Evolutionary conservation across 2,113 vertebrate genomes (phyloP).

Genomic region (Emberiza fucata): DNA sequence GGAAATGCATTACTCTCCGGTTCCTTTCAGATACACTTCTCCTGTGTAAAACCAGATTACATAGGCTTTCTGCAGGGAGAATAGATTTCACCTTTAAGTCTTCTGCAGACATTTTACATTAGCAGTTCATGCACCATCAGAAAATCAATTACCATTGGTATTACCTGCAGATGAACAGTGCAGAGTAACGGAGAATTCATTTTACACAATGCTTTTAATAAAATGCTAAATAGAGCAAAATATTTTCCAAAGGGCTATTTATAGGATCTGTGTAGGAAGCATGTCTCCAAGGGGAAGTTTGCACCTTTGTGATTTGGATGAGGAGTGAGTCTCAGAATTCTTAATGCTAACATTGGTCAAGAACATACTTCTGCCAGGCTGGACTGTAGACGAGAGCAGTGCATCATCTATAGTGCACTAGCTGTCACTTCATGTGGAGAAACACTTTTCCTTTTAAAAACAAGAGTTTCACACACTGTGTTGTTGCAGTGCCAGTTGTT

Average conservation of each 20-base stretch:
- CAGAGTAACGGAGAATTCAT: conserved; percentile 52
- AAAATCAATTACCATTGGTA: conserved; percentile 51
- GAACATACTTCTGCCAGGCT: neutral
- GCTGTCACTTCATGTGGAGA: neutral
- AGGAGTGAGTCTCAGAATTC: neutral
- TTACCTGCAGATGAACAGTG: conserved; percentile 49
- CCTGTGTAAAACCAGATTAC: neutral
- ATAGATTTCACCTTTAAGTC: conserved; percentile 39
- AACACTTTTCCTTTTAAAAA: neutral
- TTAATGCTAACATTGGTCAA: neutral
- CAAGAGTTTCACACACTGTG: neutral
- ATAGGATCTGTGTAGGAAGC: conserved; percentile 40
- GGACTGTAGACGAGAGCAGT: neutral
- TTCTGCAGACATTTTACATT: conserved; percentile 41
- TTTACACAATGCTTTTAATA: conserved; percentile 58
- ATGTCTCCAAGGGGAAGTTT: neutral
- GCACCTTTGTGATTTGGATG: neutral
- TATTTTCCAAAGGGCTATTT: conserved; percentile 64
- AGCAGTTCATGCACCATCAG: conserved; percentile 34
- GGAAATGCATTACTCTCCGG: fast-evolving
- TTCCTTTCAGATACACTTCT: neutral
- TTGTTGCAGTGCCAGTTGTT: neutral
- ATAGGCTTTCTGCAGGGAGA: neutral
- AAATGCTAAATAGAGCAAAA: conserved; percentile 69
- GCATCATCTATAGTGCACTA: neutral